A percentile compares a stretch with the other conserved stretches of the same genome.
Evolutionary conservation across 2,113 vertebrate genomes (phyloP).

Genomic region (Campylomormyrus tamandua): DNA sequence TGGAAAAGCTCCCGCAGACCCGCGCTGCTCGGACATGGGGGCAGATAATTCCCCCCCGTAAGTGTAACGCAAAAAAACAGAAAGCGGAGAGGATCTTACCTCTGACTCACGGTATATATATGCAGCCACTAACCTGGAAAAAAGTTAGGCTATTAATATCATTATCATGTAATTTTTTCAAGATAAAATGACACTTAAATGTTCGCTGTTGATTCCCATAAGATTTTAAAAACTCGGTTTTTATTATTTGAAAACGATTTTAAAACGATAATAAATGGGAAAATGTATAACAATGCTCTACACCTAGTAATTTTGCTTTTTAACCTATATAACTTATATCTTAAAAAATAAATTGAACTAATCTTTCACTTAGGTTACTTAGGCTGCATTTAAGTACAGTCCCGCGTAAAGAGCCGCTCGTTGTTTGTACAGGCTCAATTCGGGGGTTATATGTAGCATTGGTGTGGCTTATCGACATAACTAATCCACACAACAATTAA

Average conservation of each 20-base stretch:
- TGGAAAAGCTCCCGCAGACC: background rate
- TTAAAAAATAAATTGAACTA: background rate
- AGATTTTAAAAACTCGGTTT: background rate
- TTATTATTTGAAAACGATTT: background rate
- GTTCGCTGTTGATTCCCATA: background rate
- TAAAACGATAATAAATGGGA: background rate
- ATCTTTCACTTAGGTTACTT: background rate
- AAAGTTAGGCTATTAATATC: slow-evolving; percentile 52
- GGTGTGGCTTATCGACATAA: background rate
- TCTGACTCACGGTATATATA: slow-evolving; percentile 54
- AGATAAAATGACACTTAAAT: background rate
- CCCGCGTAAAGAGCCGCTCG: background rate
- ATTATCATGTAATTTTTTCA: slow-evolving; percentile 6
- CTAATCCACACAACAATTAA: background rate
- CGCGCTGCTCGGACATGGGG: background rate
- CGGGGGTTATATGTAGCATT: background rate
- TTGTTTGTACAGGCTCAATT: background rate
- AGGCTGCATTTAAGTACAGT: background rate
- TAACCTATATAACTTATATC: background rate
- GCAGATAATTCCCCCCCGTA: background rate
- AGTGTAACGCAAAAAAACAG: slow-evolving; percentile 24
- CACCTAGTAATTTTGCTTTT: background rate
- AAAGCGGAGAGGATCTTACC: slow-evolving; percentile 43
- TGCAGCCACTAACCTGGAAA: slow-evolving; percentile 38
- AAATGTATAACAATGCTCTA: background rate